Base-by-base conservation (phyloP, 2,797 vertebrate species). In the Masticophis lateralis region DNA sequence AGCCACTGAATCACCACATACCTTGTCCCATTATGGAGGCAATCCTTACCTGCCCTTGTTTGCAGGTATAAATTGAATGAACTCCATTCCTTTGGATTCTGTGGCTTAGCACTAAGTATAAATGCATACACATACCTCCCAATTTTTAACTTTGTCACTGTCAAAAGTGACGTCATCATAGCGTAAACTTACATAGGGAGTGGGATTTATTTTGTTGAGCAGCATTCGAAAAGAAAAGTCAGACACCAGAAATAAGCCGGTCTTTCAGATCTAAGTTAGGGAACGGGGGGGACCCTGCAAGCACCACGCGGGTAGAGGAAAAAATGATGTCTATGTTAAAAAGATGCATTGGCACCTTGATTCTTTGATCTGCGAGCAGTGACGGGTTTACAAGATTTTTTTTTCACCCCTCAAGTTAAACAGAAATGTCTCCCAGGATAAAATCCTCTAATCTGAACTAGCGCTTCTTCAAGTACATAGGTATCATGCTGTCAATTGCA, bases 361-460 rank as follows among this genome's bases (percentile, higher is more conserved):
- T 97, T 97, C 97, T 97, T 97, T 97, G 96, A 97, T 98, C 97
- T 96, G 94, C 96, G 97, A 97, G 97, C 97, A 97, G 97, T 95
- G 95, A 96, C 94, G 96, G 95, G 92, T 96, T 97, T 97, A 95
- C 95, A 97, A 97, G 97, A 86, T 97, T 96, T 97, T 66, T 32
- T 28, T 28, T 43, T 16, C 22, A 18, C 51, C 18, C 69, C 22
- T 53, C 43, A 22, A 47, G 25, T 86, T 32, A 83, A 28, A 60
- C 28, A 63, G 20, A 59, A 91, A 90, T 22, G 25, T 61, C 60
- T 60, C 28, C 5, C 83, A 91, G 53, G 95, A 92, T 92, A 94
- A 96, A 96, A 94, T 97, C 94, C 94, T 94, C 32, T 47, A 83
- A 25, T 61, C 91, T 51, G 56, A 66, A 90, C 96, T 95, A 97